Percentiles rank a stretch among this genome's conserved stretches.
phyloP scores from a whole-genome alignment of 2,888 invertebrate species.

The Cactoblastis cactorum region DNA sequence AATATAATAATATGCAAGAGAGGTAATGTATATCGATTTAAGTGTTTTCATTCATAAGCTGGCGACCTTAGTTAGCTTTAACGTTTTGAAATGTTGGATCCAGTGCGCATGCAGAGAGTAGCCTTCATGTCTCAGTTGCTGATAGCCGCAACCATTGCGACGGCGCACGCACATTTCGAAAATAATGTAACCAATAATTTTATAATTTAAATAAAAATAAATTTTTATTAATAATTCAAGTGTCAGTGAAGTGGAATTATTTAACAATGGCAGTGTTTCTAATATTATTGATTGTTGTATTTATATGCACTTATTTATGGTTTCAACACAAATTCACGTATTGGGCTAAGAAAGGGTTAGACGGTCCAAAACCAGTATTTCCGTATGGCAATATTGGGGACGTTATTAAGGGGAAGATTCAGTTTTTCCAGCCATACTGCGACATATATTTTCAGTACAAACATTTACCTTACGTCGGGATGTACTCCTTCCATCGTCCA shows the following conservation, averaged over 20 bases:
- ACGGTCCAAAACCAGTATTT: constrained; percentile 76
- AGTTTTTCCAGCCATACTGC: constrained; percentile 81
- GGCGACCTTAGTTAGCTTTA: constrained; percentile 26
- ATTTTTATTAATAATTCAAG: neutral
- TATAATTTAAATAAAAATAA: neutral
- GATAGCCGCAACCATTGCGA: constrained; percentile 17
- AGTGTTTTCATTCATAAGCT: constrained; percentile 11
- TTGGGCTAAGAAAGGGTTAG: constrained; percentile 80
- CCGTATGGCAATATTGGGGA: constrained; percentile 81
- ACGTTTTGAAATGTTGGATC: constrained; percentile 32
- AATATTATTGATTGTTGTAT: constrained; percentile 30
- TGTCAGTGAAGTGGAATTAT: constrained; percentile 18
- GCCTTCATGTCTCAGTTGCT: constrained; percentile 26
- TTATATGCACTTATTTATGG: constrained; percentile 45
- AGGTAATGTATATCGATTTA: neutral
- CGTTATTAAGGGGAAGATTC: constrained; percentile 74
- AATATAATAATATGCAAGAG: neutral
- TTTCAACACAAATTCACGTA: constrained; percentile 72
- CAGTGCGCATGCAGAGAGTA: constrained; percentile 22
- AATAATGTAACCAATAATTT: constrained; percentile 16
- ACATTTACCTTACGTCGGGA: constrained; percentile 72
- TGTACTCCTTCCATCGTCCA: constrained; percentile 81
- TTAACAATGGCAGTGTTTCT: constrained; percentile 23
- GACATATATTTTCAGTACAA: constrained; percentile 79
- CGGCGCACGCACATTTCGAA: constrained; percentile 17